These are phyloP conservation scores for Cancer borealis DNA, from an alignment of 2,888 invertebrate species.

Conservation along the genomic window DNA sequence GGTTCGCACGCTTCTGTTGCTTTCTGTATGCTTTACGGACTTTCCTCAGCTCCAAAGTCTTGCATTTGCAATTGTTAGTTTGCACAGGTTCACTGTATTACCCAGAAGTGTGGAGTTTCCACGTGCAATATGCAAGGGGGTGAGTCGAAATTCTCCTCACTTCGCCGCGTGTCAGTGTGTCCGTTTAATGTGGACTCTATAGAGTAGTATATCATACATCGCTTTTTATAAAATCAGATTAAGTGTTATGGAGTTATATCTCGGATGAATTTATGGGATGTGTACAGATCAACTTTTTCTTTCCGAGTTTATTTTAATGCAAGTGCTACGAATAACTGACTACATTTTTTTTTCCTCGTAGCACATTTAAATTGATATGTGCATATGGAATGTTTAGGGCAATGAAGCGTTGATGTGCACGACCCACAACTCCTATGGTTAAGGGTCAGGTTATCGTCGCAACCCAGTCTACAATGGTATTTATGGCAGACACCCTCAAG, in stretches of 20 bases:
- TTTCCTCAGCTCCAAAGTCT: not conserved
- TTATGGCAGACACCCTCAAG: slow-evolving; percentile 25
- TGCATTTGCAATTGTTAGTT: not conserved
- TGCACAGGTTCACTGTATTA: not conserved
- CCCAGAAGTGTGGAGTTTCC: not conserved
- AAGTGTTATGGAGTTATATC: not conserved
- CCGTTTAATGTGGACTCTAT: not conserved
- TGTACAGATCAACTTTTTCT: too few relatives aligned
- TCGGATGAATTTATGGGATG: not conserved
- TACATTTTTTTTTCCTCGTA: too few relatives aligned
- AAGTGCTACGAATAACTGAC: too few relatives aligned
- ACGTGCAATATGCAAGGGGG: not conserved
- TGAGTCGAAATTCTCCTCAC: not conserved
- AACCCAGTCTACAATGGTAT: not conserved
- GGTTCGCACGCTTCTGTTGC: not conserved
- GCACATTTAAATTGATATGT: too few relatives aligned
- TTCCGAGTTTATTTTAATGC: too few relatives aligned
- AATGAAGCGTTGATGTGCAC: not conserved
- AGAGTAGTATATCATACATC: not conserved
- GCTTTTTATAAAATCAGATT: not conserved
- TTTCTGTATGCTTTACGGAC: not conserved
- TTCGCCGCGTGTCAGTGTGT: not conserved
- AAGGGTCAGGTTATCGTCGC: not conserved
- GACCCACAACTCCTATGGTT: not conserved
- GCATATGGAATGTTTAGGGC: not conserved